A percentile compares a stretch with the other conserved stretches of the same genome.
phyloP scores from a whole-genome alignment of 2,888 invertebrate species.

The Drosophila anomelani region DNA sequence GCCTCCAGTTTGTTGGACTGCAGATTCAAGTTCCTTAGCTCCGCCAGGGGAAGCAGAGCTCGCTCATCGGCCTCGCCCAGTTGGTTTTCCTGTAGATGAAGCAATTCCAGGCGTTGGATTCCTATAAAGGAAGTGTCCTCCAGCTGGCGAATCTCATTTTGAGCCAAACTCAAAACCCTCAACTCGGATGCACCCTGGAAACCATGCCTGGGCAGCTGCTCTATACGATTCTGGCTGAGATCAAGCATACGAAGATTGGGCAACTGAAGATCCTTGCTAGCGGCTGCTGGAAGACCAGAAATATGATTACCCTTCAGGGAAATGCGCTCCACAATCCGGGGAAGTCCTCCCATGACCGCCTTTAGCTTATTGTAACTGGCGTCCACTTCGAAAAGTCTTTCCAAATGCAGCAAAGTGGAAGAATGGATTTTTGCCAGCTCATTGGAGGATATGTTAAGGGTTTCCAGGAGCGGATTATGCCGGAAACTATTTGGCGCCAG shows the following conservation, averaged over 20 bases:
- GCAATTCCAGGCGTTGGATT: slow-evolving; percentile 88
- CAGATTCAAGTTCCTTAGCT: slow-evolving; percentile 89
- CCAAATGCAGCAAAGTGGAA: slow-evolving; percentile 90
- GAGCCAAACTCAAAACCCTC: slow-evolving; percentile 89
- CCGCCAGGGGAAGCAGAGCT: slow-evolving; percentile 87
- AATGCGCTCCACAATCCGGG: slow-evolving; percentile 91
- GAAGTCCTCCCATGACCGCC: slow-evolving; percentile 92
- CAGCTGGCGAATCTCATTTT: slow-evolving; percentile 89
- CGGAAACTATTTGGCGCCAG: slow-evolving; percentile 91
- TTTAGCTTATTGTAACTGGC: slow-evolving; percentile 89
- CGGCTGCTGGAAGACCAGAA: slow-evolving; percentile 87
- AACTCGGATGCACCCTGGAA: slow-evolving; percentile 89
- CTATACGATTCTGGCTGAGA: slow-evolving; percentile 90
- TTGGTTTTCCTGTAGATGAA: slow-evolving; percentile 91
- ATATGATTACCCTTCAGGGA: slow-evolving; percentile 90
- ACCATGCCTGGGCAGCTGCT: slow-evolving; percentile 88
- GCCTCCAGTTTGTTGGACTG: slow-evolving; percentile 91
- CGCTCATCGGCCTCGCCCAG: slow-evolving; percentile 88
- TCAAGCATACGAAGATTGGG: slow-evolving; percentile 91
- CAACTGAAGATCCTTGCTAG: slow-evolving; percentile 89
- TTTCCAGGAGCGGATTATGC: slow-evolving; percentile 90
- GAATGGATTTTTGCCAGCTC: slow-evolving; percentile 89
- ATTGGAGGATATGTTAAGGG: slow-evolving; percentile 92
- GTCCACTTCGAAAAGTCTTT: slow-evolving; percentile 92
- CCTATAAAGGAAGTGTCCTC: slow-evolving; percentile 90